phyloP scores from a whole-genome alignment of 2,888 invertebrate genomes.

The Aphidius colemani region DNA sequence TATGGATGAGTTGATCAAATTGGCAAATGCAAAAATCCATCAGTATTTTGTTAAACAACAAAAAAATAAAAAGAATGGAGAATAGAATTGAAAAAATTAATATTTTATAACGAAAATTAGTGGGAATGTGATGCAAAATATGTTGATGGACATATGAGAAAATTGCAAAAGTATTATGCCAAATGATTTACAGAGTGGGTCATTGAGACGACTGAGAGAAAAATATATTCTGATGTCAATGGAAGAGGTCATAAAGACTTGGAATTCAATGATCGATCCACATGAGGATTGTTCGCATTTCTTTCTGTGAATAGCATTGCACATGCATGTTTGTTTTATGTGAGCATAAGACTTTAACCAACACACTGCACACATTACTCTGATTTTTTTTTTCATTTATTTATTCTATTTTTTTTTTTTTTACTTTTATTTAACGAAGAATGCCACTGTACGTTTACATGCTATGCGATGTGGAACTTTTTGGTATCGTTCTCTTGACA shows the following conservation, averaged over 20 bases:
- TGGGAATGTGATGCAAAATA: neutral
- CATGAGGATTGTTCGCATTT: slow-evolving; percentile 29
- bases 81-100: too few relatives aligned
- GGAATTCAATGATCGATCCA: slow-evolving; percentile 24
- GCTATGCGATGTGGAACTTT: slow-evolving; percentile 8
- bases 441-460: slow-evolving; percentile 17
- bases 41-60: too few relatives aligned
- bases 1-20: too few relatives aligned
- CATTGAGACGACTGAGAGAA: neutral
- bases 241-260: slow-evolving; percentile 12
- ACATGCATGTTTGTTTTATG: slow-evolving; percentile 29
- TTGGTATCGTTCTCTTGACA: neutral
- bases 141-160: slow-evolving; percentile 4
- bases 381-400: neutral
- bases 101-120: too few relatives aligned
- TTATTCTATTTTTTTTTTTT: neutral
- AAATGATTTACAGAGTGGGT: slow-evolving; percentile 10
- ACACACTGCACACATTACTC: slow-evolving; percentile 21
- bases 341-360: slow-evolving; percentile 23
- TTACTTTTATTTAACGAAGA: slow-evolving; percentile 8
- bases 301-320: slow-evolving; percentile 20
- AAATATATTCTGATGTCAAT: slow-evolving; percentile 15
- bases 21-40: too few relatives aligned
- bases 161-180: neutral
- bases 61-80: too few relatives aligned